Percentiles rank a stretch among this genome's conserved stretches.
Evolutionary conservation across 2,113 vertebrate genomes (phyloP).

Genomic region (Gallinago media): DNA sequence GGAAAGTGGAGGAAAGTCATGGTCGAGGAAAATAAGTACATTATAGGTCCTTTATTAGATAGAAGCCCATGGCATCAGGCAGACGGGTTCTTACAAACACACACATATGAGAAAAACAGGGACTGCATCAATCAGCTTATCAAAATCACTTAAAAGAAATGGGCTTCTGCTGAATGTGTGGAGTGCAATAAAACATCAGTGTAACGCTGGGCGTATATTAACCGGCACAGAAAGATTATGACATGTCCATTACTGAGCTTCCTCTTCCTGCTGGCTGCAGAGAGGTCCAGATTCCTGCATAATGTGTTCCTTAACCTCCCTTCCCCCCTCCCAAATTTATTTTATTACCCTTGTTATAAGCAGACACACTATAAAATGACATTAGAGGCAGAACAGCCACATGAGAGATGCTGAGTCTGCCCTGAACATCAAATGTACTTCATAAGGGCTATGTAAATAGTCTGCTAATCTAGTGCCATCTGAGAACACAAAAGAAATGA

Average conservation of each 20-base stretch:
- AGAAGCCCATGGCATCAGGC: constrained; percentile 66
- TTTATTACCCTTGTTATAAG: constrained; percentile 50
- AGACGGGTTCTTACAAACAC: constrained; percentile 56
- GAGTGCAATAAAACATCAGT: constrained; percentile 65
- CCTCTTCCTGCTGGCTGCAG: not conserved
- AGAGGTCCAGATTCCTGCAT: not conserved
- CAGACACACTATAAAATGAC: not conserved
- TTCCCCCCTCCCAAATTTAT: not conserved
- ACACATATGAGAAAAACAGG: constrained; percentile 59
- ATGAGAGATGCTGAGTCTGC: constrained; percentile 37
- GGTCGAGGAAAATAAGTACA: constrained; percentile 61
- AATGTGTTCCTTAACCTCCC: not conserved
- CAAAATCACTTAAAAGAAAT: constrained; percentile 62
- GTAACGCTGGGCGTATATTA: constrained; percentile 43
- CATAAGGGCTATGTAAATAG: constrained; percentile 2
- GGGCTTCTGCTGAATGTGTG: constrained; percentile 49
- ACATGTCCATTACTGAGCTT: constrained; percentile 42
- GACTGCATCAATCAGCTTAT: constrained; percentile 65
- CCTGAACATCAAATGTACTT: constrained; percentile 32
- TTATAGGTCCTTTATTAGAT: constrained; percentile 73
- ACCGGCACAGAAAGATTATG: constrained; percentile 33
- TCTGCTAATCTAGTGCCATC: not conserved
- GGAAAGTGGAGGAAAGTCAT: constrained; percentile 60
- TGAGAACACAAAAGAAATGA: not conserved
- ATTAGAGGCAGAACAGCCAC: constrained; percentile 15